Evolutionary conservation across 2,888 invertebrate species (phyloP), one percentile per base, ranked within the genome.

Genomic region (Eremobia ochroleuca): DNA sequence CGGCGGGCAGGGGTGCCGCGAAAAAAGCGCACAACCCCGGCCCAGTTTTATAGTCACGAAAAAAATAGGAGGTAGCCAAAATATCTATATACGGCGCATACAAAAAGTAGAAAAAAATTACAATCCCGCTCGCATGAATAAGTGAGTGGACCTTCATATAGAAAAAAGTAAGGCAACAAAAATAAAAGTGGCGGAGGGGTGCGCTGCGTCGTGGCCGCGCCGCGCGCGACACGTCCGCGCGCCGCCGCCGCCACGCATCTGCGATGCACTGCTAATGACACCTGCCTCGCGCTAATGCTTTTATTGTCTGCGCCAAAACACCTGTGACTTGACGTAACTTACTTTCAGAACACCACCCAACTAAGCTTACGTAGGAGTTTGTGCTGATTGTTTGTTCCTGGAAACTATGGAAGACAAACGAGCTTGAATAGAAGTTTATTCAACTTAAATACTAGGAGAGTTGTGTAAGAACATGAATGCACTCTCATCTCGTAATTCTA

Each of bases 121-220:
- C 94, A 95, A 95, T 96, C 94, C 95, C 95, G 94, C 93, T 94
- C 95, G 95, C 95, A 95, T 96, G 96, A 96, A 96, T 96, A 96
- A 96, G 93, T 96, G 96, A 96, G 96, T 94, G 94, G 94, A 95
- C 95, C 94, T 94, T 94, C 95, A 95, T 95, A 95, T 94, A 94
- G 93, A 95, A 95, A 96, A 95, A 95, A 94, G 92, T 91, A 92
- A 94, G 90, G 92, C 91, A 94, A 94, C 93, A 93, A 94, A 94
- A 95, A 92, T 91, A 93, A 92, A 90, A 88, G 91, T 83, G 91
- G 91, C 89, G 89, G 88, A 91, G 92, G 85, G 82, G 85, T 84
- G 85, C 79, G 85, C 83, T 81, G 77, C 81, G 81, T 74, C 76
- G 88, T 83, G 86, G 85, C 49, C 86, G 79, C 88, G 82, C n/a